These are phyloP conservation scores for Lerista edwardsae DNA, from an alignment of 2,797 vertebrate species.

Conservation along the genomic window DNA sequence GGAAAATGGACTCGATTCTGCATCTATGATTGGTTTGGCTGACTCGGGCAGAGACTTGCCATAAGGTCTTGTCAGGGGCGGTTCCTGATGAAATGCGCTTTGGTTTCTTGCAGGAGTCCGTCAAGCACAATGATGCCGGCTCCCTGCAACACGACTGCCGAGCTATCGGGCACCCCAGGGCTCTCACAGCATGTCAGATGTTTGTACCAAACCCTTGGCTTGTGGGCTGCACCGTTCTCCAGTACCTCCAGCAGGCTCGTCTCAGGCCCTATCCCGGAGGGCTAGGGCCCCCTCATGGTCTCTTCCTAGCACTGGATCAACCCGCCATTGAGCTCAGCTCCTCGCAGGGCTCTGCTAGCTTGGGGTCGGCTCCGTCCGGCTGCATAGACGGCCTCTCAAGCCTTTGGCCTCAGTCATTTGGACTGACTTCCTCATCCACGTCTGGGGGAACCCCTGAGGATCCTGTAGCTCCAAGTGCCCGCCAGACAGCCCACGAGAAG, in stretches of 20 bases:
- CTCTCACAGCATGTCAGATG: conserved; percentile 77
- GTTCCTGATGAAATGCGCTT: conserved; percentile 10
- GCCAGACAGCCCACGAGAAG: conserved; percentile 37
- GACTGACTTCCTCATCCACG: conserved; percentile 71
- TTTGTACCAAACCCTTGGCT: conserved; percentile 68
- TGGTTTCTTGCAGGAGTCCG: conserved; percentile 65
- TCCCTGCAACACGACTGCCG: conserved; percentile 56
- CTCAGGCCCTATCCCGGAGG: conserved; percentile 29
- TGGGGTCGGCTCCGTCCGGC: conserved; percentile 47
- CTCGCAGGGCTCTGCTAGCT: conserved; percentile 50
- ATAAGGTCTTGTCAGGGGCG: no score
- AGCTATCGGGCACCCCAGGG: conserved; percentile 52
- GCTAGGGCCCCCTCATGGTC: conserved; percentile 36
- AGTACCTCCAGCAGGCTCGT: conserved; percentile 62
- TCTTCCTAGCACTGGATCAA: conserved; percentile 43
- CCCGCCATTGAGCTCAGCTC: conserved; percentile 64
- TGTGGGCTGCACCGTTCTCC: conserved; percentile 75
- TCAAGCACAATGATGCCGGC: conserved; percentile 54
- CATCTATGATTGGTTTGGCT: no score
- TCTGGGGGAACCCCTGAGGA: conserved; percentile 65
- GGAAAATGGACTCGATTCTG: no score
- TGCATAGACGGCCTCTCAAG: conserved; percentile 49
- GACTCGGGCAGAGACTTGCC: not conserved
- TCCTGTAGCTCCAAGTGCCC: conserved; percentile 55
- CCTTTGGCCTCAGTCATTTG: conserved; percentile 74